Base-by-base conservation (phyloP, 2,797 vertebrate genomes). In the Ambastaia sidthimunki region DNA sequence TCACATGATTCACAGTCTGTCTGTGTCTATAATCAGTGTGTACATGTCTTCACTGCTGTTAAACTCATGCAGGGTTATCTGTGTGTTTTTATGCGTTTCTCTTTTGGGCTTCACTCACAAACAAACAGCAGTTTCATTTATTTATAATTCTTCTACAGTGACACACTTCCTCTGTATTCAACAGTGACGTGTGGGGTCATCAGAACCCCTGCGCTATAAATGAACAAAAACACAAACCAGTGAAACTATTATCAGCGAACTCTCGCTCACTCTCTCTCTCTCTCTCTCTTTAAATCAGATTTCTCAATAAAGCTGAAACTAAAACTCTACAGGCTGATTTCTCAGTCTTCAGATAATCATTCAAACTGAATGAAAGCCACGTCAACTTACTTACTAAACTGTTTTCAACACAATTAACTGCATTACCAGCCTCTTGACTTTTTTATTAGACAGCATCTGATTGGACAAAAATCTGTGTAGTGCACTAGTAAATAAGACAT, bases 251-350 rank as follows among this genome's bases (percentile, higher is more conserved):
- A 65, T 67, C 34, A 47, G 34, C 78, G 67, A 66, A 3, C 54
- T 54, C 34, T 5, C 34, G 7, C 34, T 5, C 2, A 37, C 34
- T 5, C 34, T 3, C 34, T 31, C 76, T 25, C 60, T 54, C 3
- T 54, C 65, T 77, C 16, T 78, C 19, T 74, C 63, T 54, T 44
- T 50, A 18, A 52, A 67, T 74, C 54, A 34, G 74, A 69, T 83
- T 86, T 84, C 73, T 62, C 69, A 85, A 80, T 85, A 84, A 86
- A 83, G 59, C 57, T 76, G 50, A 57, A 80, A 66, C 34, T 47
- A 60, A 79, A 73, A 55, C 47, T 60, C 59, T 63, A 25, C 25
- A 18, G 59, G n/a, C 62, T 71, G 72, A 44, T 82, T 28, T 72
- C 41, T 62, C 72, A 23, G 15, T 57, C 59, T 78, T 48, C 28